These are phyloP conservation scores for Anticlea derivata DNA, from an alignment of 2,888 invertebrate species.

Conservation along the genomic window DNA sequence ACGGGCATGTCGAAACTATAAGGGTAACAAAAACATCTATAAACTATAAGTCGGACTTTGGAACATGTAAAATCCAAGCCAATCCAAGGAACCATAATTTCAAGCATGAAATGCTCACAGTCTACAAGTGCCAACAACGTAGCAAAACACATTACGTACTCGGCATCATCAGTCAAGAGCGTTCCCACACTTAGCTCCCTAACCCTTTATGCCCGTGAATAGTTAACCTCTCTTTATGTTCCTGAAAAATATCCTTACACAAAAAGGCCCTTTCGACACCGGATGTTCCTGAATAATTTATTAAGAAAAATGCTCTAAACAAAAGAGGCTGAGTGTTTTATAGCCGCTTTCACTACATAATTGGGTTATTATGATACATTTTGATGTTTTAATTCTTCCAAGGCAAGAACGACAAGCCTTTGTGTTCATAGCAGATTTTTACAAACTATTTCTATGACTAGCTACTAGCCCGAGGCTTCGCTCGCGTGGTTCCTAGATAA, in stretches of 20 bases:
- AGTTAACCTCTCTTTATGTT: conserved; percentile 51
- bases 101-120: no score
- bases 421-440: no score
- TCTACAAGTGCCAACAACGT: no score
- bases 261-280: conserved; percentile 58
- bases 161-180: conserved; percentile 48
- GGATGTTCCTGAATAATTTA: conserved; percentile 63
- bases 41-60: no score
- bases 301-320: conserved; percentile 57
- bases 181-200: conserved; percentile 45
- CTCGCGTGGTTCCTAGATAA: no score
- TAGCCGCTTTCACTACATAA: conserved; percentile 37
- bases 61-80: no score
- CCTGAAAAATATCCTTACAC: conserved; percentile 57
- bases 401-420: not conserved
- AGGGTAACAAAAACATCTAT: no score
- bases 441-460: no score
- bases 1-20: no score
- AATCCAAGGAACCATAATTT: no score
- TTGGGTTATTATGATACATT: conserved; percentile 27
- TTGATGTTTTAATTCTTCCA: conserved; percentile 27
- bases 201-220: conserved; percentile 54
- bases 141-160: conserved; percentile 36
- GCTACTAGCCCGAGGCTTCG: no score
- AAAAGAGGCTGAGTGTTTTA: conserved; percentile 53